A percentile compares a stretch with the other conserved stretches of the same genome.
Conservation (phyloP, 2,888 invertebrate species). For the Drosophila cognata region DNA sequence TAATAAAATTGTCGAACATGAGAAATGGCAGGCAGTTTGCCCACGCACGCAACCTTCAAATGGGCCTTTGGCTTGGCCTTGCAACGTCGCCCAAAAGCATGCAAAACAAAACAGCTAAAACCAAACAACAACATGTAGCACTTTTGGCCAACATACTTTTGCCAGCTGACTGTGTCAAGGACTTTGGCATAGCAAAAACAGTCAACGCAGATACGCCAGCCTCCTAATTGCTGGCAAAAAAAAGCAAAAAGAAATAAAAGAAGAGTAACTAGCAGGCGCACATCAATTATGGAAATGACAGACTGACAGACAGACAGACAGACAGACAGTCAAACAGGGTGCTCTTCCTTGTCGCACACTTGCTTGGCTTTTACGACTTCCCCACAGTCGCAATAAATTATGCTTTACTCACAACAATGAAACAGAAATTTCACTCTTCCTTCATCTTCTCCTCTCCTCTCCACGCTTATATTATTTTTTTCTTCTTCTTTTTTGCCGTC, state of each 20-base stretch:
- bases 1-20: slow-evolving; percentile 76
- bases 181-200: slow-evolving; percentile 17
- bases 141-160: slow-evolving; percentile 43
- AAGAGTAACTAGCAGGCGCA: slow-evolving; percentile 29
- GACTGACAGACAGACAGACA: not conserved
- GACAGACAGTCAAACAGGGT: slow-evolving; percentile 3
- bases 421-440: slow-evolving; percentile 38
- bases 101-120: slow-evolving; percentile 44
- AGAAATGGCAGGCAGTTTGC: slow-evolving; percentile 22
- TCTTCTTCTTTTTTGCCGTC: not conserved
- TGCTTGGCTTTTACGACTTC: slow-evolving; percentile 66
- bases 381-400: slow-evolving; percentile 60
- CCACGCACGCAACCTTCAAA: slow-evolving; percentile 68
- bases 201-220: slow-evolving; percentile 2
- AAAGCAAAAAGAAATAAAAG: not conserved
- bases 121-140: slow-evolving; percentile 25
- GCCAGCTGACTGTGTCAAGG: slow-evolving; percentile 69
- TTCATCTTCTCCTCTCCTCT: not conserved
- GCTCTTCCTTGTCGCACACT: slow-evolving; percentile 54
- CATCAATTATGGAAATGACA: slow-evolving; percentile 68
- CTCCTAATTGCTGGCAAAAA: slow-evolving; percentile 25
- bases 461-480: not conserved
- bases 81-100: slow-evolving; percentile 64
- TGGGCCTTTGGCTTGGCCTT: slow-evolving; percentile 58
- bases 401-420: slow-evolving; percentile 57